Evolutionary conservation across 2,888 invertebrate genomes (phyloP).

Genomic region (Melangyna quadrimaculata): DNA sequence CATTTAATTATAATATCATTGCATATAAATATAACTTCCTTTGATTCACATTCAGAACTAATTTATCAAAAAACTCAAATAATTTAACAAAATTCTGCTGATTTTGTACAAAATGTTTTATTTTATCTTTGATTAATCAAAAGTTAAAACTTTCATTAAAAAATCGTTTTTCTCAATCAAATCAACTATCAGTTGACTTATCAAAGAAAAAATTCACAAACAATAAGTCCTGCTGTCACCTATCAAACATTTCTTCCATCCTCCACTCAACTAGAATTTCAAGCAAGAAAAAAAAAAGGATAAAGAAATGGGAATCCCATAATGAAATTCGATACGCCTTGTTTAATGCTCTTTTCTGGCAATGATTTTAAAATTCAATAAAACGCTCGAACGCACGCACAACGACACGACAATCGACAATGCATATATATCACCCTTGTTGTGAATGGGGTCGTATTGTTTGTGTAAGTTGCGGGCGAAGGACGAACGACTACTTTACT

Average conservation of each 20-base stretch:
- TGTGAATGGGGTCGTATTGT: conserved; percentile 44
- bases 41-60: conserved; percentile 26
- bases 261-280: conserved; percentile 12
- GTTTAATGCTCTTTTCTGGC: conserved; percentile 80
- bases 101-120: conserved; percentile 34
- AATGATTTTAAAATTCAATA: conserved; percentile 73
- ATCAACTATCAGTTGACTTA: conserved; percentile 63
- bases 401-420: conserved; percentile 18
- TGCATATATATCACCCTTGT: conserved; percentile 46
- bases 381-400: conserved; percentile 72
- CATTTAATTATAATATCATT: neutral
- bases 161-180: conserved; percentile 41
- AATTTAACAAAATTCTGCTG: conserved; percentile 27
- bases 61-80: neutral
- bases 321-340: conserved; percentile 82
- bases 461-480: conserved; percentile 56
- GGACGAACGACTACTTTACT: conserved; percentile 17
- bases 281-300: conserved; percentile 17
- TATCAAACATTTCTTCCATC: conserved; percentile 10
- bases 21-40: neutral
- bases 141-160: conserved; percentile 52
- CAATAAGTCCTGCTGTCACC: conserved; percentile 50
- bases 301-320: conserved; percentile 65
- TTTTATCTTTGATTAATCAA: conserved; percentile 64
- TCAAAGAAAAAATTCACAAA: conserved; percentile 54